Evolutionary conservation across 2,113 vertebrate species (phyloP).

Genomic region (Festucalex cinctus): DNA sequence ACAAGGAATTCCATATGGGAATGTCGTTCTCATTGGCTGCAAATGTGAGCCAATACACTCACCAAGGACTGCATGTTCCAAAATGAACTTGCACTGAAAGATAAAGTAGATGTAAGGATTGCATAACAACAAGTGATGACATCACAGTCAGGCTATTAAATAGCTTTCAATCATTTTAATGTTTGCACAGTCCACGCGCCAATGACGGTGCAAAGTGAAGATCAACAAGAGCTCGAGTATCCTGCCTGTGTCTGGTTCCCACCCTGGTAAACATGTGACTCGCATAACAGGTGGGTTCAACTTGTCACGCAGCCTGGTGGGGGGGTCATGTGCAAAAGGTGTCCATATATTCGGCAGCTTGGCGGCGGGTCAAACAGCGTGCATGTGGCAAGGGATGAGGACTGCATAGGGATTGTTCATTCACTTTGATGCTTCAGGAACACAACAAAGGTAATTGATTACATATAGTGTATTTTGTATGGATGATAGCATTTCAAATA

Average conservation of each 20-base stretch:
- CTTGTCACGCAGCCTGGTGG: slow-evolving; percentile 9
- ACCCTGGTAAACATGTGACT: slow-evolving; percentile 56
- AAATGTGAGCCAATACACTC: slow-evolving; percentile 40
- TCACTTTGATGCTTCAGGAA: neutral
- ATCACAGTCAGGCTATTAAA: neutral
- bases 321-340: slow-evolving; percentile 38
- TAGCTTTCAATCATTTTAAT: neutral
- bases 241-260: slow-evolving; percentile 7
- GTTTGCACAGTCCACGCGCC: neutral
- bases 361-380: slow-evolving; percentile 11
- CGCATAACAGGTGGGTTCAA: slow-evolving; percentile 49
- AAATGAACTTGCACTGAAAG: slow-evolving; percentile 15
- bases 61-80: neutral
- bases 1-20: slow-evolving; percentile 37
- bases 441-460: slow-evolving; percentile 30
- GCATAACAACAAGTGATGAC: too few species aligned
- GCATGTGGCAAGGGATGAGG: neutral
- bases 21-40: slow-evolving; percentile 44
- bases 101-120: neutral
- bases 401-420: slow-evolving; percentile 24
- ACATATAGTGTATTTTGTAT: neutral
- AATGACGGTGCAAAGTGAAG: neutral
- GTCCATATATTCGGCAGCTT: slow-evolving; percentile 64
- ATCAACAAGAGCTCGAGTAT: slow-evolving; percentile 67
- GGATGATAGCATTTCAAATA: neutral